Conservation (phyloP, 2,797 vertebrate species). For the Lepus townsendii region DNA sequence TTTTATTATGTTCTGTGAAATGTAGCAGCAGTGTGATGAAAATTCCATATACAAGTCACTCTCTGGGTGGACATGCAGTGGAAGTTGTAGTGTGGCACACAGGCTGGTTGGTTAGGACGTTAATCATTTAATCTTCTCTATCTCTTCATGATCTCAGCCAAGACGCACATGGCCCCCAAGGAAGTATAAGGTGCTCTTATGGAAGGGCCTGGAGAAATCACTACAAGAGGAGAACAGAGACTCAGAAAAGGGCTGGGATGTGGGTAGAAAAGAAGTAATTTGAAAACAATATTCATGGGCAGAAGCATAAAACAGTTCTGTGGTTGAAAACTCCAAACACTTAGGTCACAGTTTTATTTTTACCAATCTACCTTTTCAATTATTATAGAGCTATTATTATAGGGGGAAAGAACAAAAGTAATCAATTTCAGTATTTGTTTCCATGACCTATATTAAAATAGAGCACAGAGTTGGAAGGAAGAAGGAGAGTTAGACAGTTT, state of each 20-base stretch:
- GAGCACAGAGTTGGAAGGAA: conserved; percentile 7
- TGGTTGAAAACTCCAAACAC: conserved; percentile 54
- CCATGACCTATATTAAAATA: conserved; percentile 4
- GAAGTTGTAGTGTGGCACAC: neutral
- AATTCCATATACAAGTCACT: neutral
- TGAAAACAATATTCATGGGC: conserved; percentile 15
- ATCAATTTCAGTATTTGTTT: conserved; percentile 2
- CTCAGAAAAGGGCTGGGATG: conserved; percentile 9
- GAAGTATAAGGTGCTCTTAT: neutral
- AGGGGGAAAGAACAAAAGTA: neutral
- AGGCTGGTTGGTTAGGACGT: neutral
- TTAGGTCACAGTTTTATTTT: conserved; percentile 39
- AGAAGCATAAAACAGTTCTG: neutral
- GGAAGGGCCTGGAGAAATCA: neutral
- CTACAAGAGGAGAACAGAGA: neutral
- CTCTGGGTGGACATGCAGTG: neutral
- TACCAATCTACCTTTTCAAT: neutral
- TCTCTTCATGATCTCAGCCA: conserved; percentile 54
- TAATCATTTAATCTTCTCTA: conserved; percentile 59
- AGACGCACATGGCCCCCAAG: conserved; percentile 2
- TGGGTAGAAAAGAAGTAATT: neutral
- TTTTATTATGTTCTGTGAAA: conserved; percentile 6
- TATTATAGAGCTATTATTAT: conserved; percentile 6
- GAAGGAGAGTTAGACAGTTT: neutral
- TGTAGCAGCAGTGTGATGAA: neutral